Conservation (phyloP, 2,888 invertebrate species). For the Hydrotaea diabolus region DNA sequence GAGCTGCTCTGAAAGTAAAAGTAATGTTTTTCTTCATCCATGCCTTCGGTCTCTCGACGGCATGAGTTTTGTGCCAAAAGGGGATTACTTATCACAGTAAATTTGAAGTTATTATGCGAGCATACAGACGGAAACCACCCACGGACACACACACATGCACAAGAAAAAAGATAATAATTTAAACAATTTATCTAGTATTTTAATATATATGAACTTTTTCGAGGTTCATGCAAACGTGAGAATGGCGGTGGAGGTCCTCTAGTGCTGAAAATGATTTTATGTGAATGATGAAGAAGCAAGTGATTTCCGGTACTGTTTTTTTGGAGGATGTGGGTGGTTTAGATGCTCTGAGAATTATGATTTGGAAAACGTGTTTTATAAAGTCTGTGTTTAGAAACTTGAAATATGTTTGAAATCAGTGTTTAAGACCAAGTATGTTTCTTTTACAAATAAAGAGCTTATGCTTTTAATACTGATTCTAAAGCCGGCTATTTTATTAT, state of each 20-base stretch:
- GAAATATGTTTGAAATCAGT: neutral
- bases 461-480: no score
- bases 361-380: neutral
- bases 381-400: no score
- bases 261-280: neutral
- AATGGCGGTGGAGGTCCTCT: neutral
- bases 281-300: neutral
- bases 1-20: slow-evolving; percentile 40
- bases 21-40: slow-evolving; percentile 25
- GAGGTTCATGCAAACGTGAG: neutral
- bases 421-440: no score
- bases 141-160: neutral
- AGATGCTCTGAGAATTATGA: neutral
- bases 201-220: slow-evolving; percentile 25
- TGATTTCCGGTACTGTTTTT: neutral
- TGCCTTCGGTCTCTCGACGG: neutral
- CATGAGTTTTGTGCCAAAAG: slow-evolving; percentile 43
- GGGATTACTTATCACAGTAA: slow-evolving; percentile 63
- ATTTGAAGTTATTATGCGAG: slow-evolving; percentile 62
- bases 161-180: slow-evolving; percentile 46
- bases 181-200: slow-evolving; percentile 52
- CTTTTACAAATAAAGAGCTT: neutral
- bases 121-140: neutral
- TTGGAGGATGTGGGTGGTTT: neutral
- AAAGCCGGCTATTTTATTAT: no score